Base-by-base conservation (phyloP, 1,140 invertebrate genomes). In the Bactericera cockerelli region DNA sequence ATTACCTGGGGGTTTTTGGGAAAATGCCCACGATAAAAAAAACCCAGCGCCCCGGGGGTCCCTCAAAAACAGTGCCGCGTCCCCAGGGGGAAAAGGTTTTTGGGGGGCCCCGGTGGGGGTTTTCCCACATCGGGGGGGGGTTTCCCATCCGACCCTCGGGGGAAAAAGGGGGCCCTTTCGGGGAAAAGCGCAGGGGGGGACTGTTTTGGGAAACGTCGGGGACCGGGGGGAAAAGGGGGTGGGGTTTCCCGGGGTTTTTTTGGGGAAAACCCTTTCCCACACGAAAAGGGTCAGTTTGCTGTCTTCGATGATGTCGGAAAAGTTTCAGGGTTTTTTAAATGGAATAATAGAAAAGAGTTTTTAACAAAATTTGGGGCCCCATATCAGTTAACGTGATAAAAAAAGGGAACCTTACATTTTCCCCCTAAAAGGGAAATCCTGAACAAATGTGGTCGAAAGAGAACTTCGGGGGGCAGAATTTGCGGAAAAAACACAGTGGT, bases 11-110 rank as follows among this genome's bases (percentile, higher is more conserved):
- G 89, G 70, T 88, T 86, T 1, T n/a, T n/a, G n/a, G n/a, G n/a
- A 88, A 88, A 67, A 87, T 82, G 1, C 86, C 88, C 56, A 87
- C 77, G 64, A 93, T 89, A 42, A 89, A 75, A 67, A 86, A 89
- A 65, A 87, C 87, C 56, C 92, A 70, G 39, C 81, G 74, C 2
- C 83, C 80, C 22, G 76, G 76, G 6, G 77, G 77, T 8, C 87
- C 87, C 70, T 89, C 86, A n/a, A n/a, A 26, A 75, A 75, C n/a
- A 82, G 78, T 16, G 74, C 75, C 6, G 78, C 69, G 70, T 89
- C 80, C 67, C 80, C 80, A 6, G 92, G 72, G 1, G 79, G 77
- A 57, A 86, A 68, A 59, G 86, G 81, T 59, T 92, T 81, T n/a
- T n/a, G n/a, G 14, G 77, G 77, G 1, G 87, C 87, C 63, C 81